Evolutionary conservation across 2,113 vertebrate species (phyloP).

Genomic region (Willisornis vidua): DNA sequence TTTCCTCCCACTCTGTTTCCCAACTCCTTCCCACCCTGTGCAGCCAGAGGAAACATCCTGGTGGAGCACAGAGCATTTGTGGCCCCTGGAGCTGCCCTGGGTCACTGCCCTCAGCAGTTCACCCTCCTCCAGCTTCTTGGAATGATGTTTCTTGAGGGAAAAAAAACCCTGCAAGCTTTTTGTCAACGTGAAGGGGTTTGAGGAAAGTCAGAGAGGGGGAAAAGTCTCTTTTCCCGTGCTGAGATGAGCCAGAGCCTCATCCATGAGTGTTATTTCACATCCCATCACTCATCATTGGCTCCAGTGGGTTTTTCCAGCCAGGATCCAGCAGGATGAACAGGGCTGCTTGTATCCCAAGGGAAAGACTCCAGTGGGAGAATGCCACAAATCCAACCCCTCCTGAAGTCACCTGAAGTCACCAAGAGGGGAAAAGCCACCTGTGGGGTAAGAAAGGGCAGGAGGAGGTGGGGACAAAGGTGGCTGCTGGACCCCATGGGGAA

Average conservation of each 20-base stretch:
- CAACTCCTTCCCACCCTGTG: neutral
- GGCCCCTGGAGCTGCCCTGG: neutral
- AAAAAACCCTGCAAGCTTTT: neutral
- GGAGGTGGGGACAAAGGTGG: fast-evolving
- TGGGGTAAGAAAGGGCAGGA: neutral
- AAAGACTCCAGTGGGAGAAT: fast-evolving
- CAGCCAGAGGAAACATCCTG: neutral
- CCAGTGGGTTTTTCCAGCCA: neutral
- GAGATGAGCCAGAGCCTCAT: neutral
- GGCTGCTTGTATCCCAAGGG: neutral
- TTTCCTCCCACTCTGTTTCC: slow-evolving; percentile 36
- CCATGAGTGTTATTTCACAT: neutral
- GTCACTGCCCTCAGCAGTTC: neutral
- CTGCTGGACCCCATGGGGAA: fast-evolving
- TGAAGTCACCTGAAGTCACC: neutral
- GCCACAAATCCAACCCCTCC: neutral
- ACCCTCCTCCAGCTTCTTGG: neutral
- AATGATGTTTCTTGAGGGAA: neutral
- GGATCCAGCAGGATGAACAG: neutral
- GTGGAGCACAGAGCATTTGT: neutral
- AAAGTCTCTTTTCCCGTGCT: fast-evolving
- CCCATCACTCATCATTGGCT: neutral
- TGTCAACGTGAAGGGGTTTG: neutral
- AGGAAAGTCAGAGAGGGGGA: neutral
- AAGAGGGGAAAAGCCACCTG: fast-evolving